A percentile compares a stretch with the other conserved stretches of the same genome.
Evolutionary conservation across 1,140 invertebrate genomes (phyloP).

Genomic region (Dolichoris vasculosae): DNA sequence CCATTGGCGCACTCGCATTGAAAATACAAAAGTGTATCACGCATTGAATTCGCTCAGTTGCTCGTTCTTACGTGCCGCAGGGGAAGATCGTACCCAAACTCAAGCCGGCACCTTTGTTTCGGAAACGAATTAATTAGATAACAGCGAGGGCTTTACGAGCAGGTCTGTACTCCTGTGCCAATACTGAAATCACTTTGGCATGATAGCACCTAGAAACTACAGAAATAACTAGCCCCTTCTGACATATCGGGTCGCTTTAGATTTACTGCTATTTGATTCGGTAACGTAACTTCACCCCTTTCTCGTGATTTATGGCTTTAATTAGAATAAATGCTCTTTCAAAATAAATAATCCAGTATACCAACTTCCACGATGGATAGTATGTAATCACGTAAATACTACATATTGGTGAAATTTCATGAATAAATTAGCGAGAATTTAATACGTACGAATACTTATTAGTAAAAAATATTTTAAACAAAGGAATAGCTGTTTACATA

Average conservation of each 20-base stretch:
- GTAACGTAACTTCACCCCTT: not conserved
- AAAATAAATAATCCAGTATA: not conserved
- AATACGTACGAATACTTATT: no score
- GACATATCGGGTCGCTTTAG: not conserved
- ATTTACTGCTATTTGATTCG: not conserved
- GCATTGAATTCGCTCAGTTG: slow-evolving; percentile 56
- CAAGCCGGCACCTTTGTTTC: no score
- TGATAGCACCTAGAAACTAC: not conserved
- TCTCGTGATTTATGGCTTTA: not conserved
- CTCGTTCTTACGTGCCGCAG: not conserved
- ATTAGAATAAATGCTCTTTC: not conserved
- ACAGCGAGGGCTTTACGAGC: not conserved
- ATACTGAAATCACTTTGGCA: no score
- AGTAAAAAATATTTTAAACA: no score
- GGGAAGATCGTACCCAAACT: no score
- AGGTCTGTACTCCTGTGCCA: not conserved
- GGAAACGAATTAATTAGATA: not conserved
- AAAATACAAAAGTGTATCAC: slow-evolving; percentile 55
- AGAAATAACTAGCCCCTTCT: not conserved
- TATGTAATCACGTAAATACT: no score
- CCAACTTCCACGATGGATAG: no score
- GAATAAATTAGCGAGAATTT: no score
- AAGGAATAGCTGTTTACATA: no score
- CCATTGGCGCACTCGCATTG: slow-evolving; percentile 43
- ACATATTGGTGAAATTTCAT: no score